These are phyloP conservation scores for Anarhynchus alexandrinus DNA, from an alignment of 2,113 vertebrate species.

Conservation along the genomic window DNA sequence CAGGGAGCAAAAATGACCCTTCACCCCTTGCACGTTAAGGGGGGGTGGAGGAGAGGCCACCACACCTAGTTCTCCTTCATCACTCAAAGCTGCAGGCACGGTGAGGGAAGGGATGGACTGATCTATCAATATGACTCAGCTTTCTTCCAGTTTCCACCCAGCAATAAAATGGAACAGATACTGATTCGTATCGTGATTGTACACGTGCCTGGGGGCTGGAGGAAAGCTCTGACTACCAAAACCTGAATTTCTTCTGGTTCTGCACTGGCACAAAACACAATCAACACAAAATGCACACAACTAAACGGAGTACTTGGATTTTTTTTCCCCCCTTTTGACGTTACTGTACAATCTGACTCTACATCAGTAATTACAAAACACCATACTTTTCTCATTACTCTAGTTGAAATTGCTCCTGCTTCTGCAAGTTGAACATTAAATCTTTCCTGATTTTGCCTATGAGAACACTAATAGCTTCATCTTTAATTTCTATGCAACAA, in stretches of 20 bases:
- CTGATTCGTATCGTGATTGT: not conserved
- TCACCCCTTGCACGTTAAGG: not conserved
- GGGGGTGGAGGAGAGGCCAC: not conserved
- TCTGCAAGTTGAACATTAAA: not conserved
- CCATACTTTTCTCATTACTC: not conserved
- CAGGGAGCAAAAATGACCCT: not conserved
- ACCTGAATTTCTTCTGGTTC: not conserved
- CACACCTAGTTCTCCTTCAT: not conserved
- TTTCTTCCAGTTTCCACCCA: not conserved
- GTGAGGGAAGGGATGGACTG: not conserved
- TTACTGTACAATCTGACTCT: not conserved
- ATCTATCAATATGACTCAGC: not conserved
- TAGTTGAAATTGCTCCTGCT: not conserved
- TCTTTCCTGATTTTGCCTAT: not conserved
- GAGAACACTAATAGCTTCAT: not conserved
- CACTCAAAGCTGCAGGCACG: not conserved
- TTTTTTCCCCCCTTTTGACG: rapidly evolving
- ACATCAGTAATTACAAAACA: not conserved
- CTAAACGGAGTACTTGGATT: not conserved
- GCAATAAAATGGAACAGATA: not conserved
- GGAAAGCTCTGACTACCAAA: not conserved
- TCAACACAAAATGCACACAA: not conserved
- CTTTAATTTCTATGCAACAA: not conserved
- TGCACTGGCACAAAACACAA: not conserved
- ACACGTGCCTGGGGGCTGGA: not conserved